Evolutionary conservation across 2,797 vertebrate genomes (phyloP).

Genomic region (Sebastolobus alascanus): DNA sequence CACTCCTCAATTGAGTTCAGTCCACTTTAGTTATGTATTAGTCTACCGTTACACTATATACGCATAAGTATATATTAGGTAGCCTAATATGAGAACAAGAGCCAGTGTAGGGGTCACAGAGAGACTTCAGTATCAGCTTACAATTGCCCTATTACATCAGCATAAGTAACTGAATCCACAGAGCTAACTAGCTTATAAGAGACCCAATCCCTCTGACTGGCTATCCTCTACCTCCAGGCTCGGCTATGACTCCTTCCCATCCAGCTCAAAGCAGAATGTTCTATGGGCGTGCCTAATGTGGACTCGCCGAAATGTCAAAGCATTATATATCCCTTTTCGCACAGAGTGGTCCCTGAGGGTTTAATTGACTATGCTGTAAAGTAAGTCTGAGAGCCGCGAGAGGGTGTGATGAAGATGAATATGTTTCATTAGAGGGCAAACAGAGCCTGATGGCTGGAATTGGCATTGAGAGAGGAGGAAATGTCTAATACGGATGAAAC

Average conservation of each 20-base stretch:
- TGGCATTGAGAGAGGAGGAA: slow-evolving; percentile 77
- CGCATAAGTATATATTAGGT: slow-evolving; percentile 69
- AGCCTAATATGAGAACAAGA: slow-evolving; percentile 76
- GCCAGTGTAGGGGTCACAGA: slow-evolving; percentile 74
- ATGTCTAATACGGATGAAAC: slow-evolving; percentile 74
- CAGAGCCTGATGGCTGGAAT: slow-evolving; percentile 83
- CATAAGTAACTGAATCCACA: slow-evolving; percentile 83
- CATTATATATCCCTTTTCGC: slow-evolving; percentile 88
- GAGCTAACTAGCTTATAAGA: slow-evolving; percentile 81
- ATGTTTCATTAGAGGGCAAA: slow-evolving; percentile 87
- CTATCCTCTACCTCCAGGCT: slow-evolving; percentile 75
- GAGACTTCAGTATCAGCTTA: slow-evolving; percentile 80
- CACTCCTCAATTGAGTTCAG: slow-evolving; percentile 62
- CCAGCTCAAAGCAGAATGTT: slow-evolving; percentile 74
- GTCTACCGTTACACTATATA: slow-evolving; percentile 76
- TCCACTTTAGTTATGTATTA: slow-evolving; percentile 71
- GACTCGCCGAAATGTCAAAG: slow-evolving; percentile 86
- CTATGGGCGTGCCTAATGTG: slow-evolving; percentile 86
- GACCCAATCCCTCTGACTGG: slow-evolving; percentile 77
- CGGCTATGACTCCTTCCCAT: slow-evolving; percentile 72
- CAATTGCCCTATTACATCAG: slow-evolving; percentile 82
- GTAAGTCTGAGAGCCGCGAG: slow-evolving; percentile 85
- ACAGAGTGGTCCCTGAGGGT: slow-evolving; percentile 83
- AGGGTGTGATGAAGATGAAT: slow-evolving; percentile 87
- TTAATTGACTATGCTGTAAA: slow-evolving; percentile 87